Evolutionary conservation across 2,888 invertebrate species (phyloP).

Genomic region (Xestobium rufovillosum): DNA sequence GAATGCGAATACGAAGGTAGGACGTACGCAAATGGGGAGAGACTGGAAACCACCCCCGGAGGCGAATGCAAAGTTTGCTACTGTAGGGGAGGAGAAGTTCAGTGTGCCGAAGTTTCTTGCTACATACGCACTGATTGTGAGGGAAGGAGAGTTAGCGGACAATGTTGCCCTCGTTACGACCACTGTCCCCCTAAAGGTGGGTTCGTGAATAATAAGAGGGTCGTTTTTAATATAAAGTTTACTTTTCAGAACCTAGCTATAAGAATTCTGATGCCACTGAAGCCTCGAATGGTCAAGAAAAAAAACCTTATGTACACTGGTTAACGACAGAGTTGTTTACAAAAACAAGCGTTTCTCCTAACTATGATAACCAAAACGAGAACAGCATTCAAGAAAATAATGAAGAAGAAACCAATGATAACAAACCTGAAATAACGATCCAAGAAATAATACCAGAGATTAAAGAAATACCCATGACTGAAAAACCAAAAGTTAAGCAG

Average conservation of each 20-base stretch:
- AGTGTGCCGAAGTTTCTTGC: constrained; percentile 70
- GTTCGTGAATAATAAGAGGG: constrained; percentile 2
- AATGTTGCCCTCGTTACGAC: constrained; percentile 76
- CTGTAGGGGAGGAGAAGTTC: constrained; percentile 72
- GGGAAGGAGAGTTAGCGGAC: constrained; percentile 62
- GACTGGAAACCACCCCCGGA: constrained; percentile 57
- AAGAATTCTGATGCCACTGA: neutral
- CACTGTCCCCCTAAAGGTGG: constrained; percentile 66
- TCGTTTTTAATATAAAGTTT: neutral
- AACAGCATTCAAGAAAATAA: too few relatives aligned
- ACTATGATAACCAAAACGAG: too few relatives aligned
- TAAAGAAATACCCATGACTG: constrained; percentile 38
- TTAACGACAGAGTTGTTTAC: too few relatives aligned
- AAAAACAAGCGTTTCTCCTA: too few relatives aligned
- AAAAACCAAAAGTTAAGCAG: constrained; percentile 33
- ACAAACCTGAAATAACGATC: constrained; percentile 43
- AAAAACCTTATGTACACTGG: too few relatives aligned
- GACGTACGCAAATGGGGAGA: constrained; percentile 69
- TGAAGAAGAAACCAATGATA: constrained; percentile 15
- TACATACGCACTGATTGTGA: constrained; percentile 69
- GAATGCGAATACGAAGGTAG: constrained; percentile 71
- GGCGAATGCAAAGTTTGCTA: constrained; percentile 74
- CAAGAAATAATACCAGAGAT: constrained; percentile 53
- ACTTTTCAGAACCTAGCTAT: neutral
- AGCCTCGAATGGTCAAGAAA: too few relatives aligned